These are phyloP conservation scores for Centropyge bicolor DNA, from an alignment of 2,797 vertebrate genomes.

Conservation along the genomic window DNA sequence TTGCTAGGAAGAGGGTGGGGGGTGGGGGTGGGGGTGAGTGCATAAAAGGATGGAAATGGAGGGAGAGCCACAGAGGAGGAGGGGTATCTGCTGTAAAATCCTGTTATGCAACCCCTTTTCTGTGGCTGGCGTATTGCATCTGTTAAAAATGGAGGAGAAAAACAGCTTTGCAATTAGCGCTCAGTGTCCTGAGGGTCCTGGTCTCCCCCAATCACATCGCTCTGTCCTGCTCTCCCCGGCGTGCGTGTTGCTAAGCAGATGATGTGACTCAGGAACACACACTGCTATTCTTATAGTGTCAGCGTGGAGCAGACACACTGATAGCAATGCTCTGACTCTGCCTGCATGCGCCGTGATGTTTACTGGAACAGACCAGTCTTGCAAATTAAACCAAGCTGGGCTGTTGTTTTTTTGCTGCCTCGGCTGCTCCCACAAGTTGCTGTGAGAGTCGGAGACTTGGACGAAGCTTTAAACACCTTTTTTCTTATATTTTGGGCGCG, in stretches of 20 bases:
- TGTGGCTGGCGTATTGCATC: conserved; percentile 76
- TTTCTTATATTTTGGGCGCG: conserved; percentile 46
- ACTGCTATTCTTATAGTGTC: conserved; percentile 62
- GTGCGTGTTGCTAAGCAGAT: conserved; percentile 84
- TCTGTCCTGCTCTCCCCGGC: conserved; percentile 67
- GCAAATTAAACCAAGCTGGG: conserved; percentile 67
- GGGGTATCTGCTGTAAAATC: conserved; percentile 76
- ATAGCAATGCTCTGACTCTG: conserved; percentile 61
- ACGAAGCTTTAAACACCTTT: conserved; percentile 4
- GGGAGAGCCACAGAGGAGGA: conserved; percentile 61
- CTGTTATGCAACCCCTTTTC: conserved; percentile 82
- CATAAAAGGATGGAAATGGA: conserved; percentile 68
- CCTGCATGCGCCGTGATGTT: conserved; percentile 57
- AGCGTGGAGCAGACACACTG: conserved; percentile 58
- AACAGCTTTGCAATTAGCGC: conserved; percentile 82
- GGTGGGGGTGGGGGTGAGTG: conserved; percentile 40
- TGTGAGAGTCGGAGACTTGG: conserved; percentile 45
- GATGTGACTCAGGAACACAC: conserved; percentile 81
- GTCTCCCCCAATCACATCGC: conserved; percentile 82
- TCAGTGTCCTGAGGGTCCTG: conserved; percentile 77
- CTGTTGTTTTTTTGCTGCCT: conserved; percentile 51
- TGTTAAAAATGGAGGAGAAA: conserved; percentile 77
- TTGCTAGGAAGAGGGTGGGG: conserved; percentile 63
- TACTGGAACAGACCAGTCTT: conserved; percentile 67
- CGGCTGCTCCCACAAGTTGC: conserved; percentile 42